Percentiles rank a stretch among this genome's conserved stretches.
phyloP scores from a whole-genome alignment of 2,888 invertebrate genomes.

The Desoria tigrina region DNA sequence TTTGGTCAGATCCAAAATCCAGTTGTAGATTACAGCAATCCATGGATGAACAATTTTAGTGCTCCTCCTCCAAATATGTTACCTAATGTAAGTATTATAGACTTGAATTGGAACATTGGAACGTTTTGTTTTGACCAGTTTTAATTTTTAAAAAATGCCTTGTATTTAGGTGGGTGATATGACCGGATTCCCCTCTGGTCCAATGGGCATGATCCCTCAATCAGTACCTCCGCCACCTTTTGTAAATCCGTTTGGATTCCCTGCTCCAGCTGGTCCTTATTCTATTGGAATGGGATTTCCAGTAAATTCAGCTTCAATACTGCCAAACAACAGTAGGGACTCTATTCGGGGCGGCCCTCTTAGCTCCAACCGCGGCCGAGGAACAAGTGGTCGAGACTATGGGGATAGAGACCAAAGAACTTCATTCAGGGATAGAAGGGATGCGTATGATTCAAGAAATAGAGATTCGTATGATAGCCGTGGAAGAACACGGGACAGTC shows the following conservation, averaged over 20 bases:
- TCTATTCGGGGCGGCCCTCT: background rate
- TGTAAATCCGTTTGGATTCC: background rate
- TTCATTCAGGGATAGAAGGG: background rate
- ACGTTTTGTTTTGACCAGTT: no score
- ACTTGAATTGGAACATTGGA: no score
- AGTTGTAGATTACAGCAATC: constrained; percentile 19
- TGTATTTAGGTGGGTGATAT: background rate
- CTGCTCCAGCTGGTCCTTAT: no score
- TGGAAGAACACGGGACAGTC: constrained; percentile 5
- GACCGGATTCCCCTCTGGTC: background rate
- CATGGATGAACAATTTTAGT: constrained; percentile 18
- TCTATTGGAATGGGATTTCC: no score
- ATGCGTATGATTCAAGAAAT: background rate
- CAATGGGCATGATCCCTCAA: background rate
- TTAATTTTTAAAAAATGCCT: no score
- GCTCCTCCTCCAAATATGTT: background rate
- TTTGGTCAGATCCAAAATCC: background rate
- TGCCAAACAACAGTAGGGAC: background rate
- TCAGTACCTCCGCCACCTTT: background rate
- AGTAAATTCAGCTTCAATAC: no score
- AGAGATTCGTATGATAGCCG: constrained; percentile 12
- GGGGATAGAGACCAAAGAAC: constrained; percentile 11
- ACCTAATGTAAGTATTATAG: background rate
- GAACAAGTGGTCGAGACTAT: background rate
- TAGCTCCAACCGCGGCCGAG: background rate